Conservation (phyloP, 1,140 invertebrate species). For the Antheraea mylitta region DNA sequence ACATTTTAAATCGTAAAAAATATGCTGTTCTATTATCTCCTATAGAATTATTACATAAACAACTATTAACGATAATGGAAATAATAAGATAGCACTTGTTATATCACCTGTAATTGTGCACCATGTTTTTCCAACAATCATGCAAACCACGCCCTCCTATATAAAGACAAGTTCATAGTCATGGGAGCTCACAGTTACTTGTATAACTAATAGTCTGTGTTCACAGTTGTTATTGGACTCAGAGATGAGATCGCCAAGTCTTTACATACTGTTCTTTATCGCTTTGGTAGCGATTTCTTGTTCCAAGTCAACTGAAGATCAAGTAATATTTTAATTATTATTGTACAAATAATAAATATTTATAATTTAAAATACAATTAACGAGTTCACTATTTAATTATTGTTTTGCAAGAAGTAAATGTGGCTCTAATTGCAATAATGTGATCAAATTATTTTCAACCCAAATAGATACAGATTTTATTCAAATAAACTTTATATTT, state of each 20-base stretch:
- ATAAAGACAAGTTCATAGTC: constrained; percentile 71
- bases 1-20: not conserved
- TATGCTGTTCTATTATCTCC: no score
- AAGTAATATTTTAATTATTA: constrained; percentile 25
- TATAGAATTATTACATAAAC: no score
- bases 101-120: constrained; percentile 2
- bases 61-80: no score
- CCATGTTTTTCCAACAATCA: not conserved
- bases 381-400: no score
- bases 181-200: constrained; percentile 50
- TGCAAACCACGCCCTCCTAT: constrained; percentile 63
- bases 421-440: no score
- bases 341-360: not conserved
- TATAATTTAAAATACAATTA: not conserved
- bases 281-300: constrained; percentile 32
- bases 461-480: no score
- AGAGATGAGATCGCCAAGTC: constrained; percentile 33
- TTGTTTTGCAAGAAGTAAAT: not conserved
- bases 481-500: no score
- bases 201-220: no score
- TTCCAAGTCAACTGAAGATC: constrained; percentile 19
- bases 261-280: constrained; percentile 19
- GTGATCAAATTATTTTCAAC: no score
- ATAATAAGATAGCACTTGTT: not conserved
- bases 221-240: constrained; percentile 37